Evolutionary conservation across 2,113 vertebrate species (phyloP).

Genomic region (Cinclus mexicanus): DNA sequence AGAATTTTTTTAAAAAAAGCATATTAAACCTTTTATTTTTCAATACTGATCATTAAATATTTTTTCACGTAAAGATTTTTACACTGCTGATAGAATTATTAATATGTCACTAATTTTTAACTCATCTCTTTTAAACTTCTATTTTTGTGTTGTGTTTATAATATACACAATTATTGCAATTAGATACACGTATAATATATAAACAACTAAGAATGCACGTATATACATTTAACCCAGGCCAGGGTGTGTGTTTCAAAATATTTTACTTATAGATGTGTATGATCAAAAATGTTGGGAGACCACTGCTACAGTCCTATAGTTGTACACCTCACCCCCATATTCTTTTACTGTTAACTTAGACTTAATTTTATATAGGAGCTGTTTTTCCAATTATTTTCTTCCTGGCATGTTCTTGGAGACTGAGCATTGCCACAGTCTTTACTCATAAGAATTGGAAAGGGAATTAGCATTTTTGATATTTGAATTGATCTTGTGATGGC

Average conservation of each 20-base stretch:
- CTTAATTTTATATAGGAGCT: neutral
- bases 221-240: too few relatives aligned
- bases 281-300: neutral
- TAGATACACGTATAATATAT: neutral
- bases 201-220: neutral
- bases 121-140: neutral
- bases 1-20: neutral
- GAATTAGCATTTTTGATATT: neutral
- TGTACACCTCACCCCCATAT: neutral
- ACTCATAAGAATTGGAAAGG: neutral
- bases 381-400: neutral
- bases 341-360: neutral
- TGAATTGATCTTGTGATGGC: fast-evolving
- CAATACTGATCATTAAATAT: neutral
- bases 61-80: neutral
- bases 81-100: neutral
- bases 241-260: fast-evolving
- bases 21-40: neutral
- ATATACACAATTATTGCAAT: neutral
- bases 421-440: neutral
- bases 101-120: neutral
- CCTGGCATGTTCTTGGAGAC: neutral
- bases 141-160: neutral
- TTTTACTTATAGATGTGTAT: fast-evolving
- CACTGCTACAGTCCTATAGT: neutral